phyloP scores from a whole-genome alignment of 2,113 vertebrate species.

The Scartelaos histophorus region DNA sequence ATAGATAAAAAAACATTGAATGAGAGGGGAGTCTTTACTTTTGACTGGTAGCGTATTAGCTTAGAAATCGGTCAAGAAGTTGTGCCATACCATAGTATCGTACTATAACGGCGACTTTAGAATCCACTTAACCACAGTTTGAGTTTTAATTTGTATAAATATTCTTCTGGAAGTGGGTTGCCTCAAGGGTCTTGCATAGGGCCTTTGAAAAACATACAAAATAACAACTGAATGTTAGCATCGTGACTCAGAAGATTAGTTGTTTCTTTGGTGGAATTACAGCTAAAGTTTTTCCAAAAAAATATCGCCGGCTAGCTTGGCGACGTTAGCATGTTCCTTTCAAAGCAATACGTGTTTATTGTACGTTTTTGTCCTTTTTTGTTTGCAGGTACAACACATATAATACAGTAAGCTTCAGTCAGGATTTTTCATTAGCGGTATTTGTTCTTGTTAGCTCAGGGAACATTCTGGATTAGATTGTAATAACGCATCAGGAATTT shows the following conservation, averaged over 20 bases:
- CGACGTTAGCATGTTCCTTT: neutral
- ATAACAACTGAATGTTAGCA: neutral
- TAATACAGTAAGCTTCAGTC: neutral
- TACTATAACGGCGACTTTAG: too few species aligned
- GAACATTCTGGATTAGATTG: conserved; percentile 67
- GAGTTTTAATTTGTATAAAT: neutral
- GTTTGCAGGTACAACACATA: neutral
- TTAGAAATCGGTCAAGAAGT: too few species aligned
- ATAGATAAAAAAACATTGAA: too few species aligned
- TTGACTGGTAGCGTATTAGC: too few species aligned
- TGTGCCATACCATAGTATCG: too few species aligned
- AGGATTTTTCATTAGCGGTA: neutral
- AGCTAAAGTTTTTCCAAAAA: neutral
- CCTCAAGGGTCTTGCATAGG: neutral
- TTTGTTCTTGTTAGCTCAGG: conserved; percentile 67
- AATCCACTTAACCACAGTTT: too few species aligned
- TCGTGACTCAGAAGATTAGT: neutral
- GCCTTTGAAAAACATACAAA: neutral
- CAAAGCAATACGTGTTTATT: conserved; percentile 18
- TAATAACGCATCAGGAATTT: conserved; percentile 45
- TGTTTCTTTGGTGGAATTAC: neutral
- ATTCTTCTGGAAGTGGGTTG: too few species aligned
- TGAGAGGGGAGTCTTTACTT: too few species aligned
- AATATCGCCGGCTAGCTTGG: neutral
- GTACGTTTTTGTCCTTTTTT: neutral